Base-by-base conservation (phyloP, 2,797 vertebrate species). In the Xenopus petersii region DNA sequence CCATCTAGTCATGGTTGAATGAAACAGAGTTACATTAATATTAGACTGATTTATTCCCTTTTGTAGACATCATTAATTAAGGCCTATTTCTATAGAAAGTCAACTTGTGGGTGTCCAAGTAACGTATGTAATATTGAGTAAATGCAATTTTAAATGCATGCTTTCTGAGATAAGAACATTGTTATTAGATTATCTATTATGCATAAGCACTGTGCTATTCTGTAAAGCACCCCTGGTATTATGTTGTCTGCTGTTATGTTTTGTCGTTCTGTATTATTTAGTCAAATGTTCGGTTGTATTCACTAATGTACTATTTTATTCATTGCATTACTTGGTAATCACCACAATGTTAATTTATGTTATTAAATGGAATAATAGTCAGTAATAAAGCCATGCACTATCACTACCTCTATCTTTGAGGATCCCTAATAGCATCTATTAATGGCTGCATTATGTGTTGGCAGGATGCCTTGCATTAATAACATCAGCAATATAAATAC, bases 131-230 rank as follows among this genome's bases (percentile, higher is more conserved):
- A 30, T 30, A 2, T 2, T 42, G 36, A 55, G 47, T 75, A 62
- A 76, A 71, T 60, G n/a, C 10, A 21, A 12, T 64, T 71, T 77
- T 71, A 66, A 70, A 67, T 55, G 47, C 21, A 76, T 76, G 67
- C 66, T 71, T 77, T 65, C 64, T 15, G 26, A 71, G 69, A 71
- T 76, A 76, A 76, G 68, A 42, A n/a, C 51, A 26, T 62, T 47
- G 69, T 71, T 77, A 77, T 77, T 67, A 67, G 75, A 56, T 61
- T 49, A 77, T 77, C 56, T 61, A 71, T 77, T 66, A 77, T 77
- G 71, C 47, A 77, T 71, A 66, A 65, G 30, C 47, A 61, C 63
- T 55, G 2, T 60, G 17, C 68, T 65, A 66, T 76, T 75, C 58
- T 67, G 54, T 66, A 71, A 24, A 54, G 63, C 68, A 76, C 74